Conservation (phyloP, 2,888 invertebrate genomes). For the Tachystola acroxantha region DNA sequence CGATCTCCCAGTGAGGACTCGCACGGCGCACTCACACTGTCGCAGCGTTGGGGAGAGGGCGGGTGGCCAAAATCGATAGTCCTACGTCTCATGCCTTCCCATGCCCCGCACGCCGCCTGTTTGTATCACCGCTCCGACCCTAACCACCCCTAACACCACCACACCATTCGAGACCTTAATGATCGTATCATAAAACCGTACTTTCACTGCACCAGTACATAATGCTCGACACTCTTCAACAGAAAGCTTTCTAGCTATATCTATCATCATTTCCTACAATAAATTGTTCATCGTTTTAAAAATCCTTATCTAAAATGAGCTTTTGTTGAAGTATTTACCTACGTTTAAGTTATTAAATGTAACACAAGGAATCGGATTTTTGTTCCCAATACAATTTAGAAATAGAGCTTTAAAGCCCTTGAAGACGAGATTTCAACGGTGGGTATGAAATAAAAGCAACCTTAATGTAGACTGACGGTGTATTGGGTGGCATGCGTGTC, state of each 20-base stretch:
- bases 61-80: conserved; percentile 75
- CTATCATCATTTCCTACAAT: conserved; percentile 2
- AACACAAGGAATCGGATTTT: neutral
- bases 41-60: conserved; percentile 68
- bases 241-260: conserved; percentile 1
- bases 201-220: conserved; percentile 23
- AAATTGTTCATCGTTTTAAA: neutral
- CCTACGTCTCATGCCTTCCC: conserved; percentile 60
- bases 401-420: too few species aligned
- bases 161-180: conserved; percentile 66
- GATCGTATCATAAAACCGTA: conserved; percentile 54
- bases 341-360: neutral
- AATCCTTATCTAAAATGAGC: too few species aligned
- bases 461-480: too few species aligned
- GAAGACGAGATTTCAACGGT: too few species aligned
- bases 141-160: conserved; percentile 70
- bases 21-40: conserved; percentile 69
- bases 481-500: too few species aligned
- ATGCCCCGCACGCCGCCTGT: conserved; percentile 49
- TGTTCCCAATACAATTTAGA: too few species aligned
- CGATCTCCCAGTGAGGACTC: conserved; percentile 54
- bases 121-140: conserved; percentile 55
- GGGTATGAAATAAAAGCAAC: too few species aligned
- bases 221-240: conserved; percentile 3
- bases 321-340: neutral